Conservation (phyloP, 1,140 invertebrate species). For the Zaprionus gabonicus region DNA sequence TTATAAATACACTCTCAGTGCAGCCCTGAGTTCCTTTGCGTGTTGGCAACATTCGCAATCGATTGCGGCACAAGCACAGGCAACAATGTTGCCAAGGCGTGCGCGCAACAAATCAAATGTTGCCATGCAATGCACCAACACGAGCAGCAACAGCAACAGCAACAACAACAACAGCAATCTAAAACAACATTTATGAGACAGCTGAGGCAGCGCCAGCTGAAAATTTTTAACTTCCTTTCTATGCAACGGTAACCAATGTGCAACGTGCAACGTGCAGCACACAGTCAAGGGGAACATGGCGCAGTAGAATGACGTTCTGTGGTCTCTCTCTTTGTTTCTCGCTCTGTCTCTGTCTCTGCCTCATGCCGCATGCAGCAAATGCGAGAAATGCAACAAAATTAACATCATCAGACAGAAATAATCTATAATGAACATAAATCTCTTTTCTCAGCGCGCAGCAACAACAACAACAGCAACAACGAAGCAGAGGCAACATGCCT, state of each 20-base stretch:
- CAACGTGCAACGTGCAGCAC: conserved; percentile 23
- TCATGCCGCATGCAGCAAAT: conserved; percentile 61
- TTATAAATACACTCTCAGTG: neutral
- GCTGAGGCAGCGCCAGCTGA: conserved; percentile 53
- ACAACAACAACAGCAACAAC: conserved; percentile 24
- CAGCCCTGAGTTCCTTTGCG: conserved; percentile 31
- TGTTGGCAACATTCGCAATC: conserved; percentile 43
- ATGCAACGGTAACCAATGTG: conserved; percentile 30
- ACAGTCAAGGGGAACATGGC: conserved; percentile 11
- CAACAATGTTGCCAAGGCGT: conserved; percentile 75
- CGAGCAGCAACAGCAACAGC: conserved; percentile 24
- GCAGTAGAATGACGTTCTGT: conserved; percentile 1
- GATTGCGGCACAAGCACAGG: conserved; percentile 21
- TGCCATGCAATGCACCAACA: conserved; percentile 64
- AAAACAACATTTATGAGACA: conserved; percentile 52
- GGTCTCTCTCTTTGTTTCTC: neutral
- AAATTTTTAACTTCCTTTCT: conserved; percentile 57
- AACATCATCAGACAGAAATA: conserved; percentile 84
- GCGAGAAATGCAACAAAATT: conserved; percentile 83
- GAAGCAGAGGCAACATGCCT: conserved; percentile 30
- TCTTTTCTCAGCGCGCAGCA: conserved; percentile 59
- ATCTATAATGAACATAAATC: conserved; percentile 84
- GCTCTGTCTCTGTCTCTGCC: neutral
- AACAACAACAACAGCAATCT: conserved; percentile 53
- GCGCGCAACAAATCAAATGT: conserved; percentile 76